Conservation (phyloP, 2,888 invertebrate genomes). For the Euzophera pinguis region DNA sequence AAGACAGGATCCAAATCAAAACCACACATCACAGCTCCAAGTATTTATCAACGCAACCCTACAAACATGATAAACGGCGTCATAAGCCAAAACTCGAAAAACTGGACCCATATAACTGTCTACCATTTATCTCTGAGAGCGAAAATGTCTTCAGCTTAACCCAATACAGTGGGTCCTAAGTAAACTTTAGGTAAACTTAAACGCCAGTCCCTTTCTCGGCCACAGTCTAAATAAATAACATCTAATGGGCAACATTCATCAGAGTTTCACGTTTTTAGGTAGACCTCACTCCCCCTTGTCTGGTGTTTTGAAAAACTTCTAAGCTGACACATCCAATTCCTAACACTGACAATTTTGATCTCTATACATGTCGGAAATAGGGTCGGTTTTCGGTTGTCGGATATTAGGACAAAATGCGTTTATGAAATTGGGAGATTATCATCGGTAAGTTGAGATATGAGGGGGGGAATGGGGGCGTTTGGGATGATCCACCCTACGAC, state of each 20-base stretch:
- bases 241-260: slow-evolving; percentile 81
- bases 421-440: slow-evolving; percentile 67
- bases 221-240: slow-evolving; percentile 81
- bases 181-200: slow-evolving; percentile 77
- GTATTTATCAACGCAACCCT: slow-evolving; percentile 12
- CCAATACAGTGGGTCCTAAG: slow-evolving; percentile 76
- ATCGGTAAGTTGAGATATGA: slow-evolving; percentile 74
- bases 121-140: slow-evolving; percentile 60
- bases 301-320: slow-evolving; percentile 59
- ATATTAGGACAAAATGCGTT: slow-evolving; percentile 56
- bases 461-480: slow-evolving; percentile 53
- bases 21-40: not conserved
- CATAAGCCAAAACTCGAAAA: slow-evolving; percentile 69
- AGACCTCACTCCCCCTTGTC: slow-evolving; percentile 70
- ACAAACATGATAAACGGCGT: slow-evolving; percentile 57
- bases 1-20: not conserved
- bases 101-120: slow-evolving; percentile 72
- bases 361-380: slow-evolving; percentile 26
- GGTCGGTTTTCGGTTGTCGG: slow-evolving; percentile 14
- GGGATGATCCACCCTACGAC: slow-evolving; percentile 59
- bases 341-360: slow-evolving; percentile 27
- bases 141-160: slow-evolving; percentile 73
- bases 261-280: slow-evolving; percentile 79
- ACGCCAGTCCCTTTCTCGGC: slow-evolving; percentile 73
- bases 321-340: slow-evolving; percentile 39